Base-by-base conservation (phyloP, 2,888 invertebrate genomes). In the Mythimna loreyi region DNA sequence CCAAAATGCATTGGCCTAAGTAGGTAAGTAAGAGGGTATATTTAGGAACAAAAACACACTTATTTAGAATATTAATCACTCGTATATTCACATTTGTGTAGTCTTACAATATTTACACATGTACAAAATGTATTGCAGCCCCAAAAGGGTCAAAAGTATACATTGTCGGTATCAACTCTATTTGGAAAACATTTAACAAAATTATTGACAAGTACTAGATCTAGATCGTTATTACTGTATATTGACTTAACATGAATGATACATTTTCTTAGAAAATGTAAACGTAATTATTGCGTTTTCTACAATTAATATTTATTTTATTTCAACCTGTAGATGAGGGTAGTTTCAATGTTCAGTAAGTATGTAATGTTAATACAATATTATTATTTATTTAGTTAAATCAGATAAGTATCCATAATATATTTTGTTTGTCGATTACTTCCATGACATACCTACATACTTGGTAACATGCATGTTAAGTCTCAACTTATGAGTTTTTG, bases 81-180 rank as follows among this genome's bases (percentile, higher is more conserved):
- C 93, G 84, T 95, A 92, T 95, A 95, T 95, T 95, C 94, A 94
- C 92, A 93, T 91, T 90, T 91, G 82, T 86, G 82, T 86, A 82
- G 72, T 84, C 80, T 88, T 88, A 86, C 77, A 87, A 85, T 93
- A 93, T 94, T 92, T 94, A 94, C 93, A 94, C 85, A 94, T 94
- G 75, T 95, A 95, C 94, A 95, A 91, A 52, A 81, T 81, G 69
- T 71, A 81, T 71, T 52, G 77, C 73, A 82, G 87, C 81, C 81
- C 82, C 85, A 74, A 85, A 84, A 68, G 78, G 64, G 73, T 71
- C 64, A 16, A 45, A n/a, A 62, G 28, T 65, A 70, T 73, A 76
- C 81, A 57, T 58, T 40, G 61, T 56, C 59, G 21, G 49, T 79
- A 72, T 72, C 58, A 57, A 68, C 59, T 61, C 58, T 67, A 71